A percentile compares a stretch with the other conserved stretches of the same genome.
Conservation (phyloP, 1,140 invertebrate species). For the Zaprionus africanus region DNA sequence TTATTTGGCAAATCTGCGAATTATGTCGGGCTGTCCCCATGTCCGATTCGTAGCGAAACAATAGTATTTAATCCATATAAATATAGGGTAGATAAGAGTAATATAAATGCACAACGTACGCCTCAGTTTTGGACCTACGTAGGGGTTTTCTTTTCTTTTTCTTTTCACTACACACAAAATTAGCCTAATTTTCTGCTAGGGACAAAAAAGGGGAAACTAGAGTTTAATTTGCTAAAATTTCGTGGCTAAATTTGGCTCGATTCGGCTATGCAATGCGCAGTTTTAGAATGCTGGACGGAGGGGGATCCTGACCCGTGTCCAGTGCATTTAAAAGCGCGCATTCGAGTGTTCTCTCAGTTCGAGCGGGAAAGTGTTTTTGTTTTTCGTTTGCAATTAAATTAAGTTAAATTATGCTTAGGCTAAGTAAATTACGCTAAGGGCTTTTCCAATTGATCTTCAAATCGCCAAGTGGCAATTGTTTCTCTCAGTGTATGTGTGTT, state of each 20-base stretch:
- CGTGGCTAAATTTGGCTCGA: conserved; percentile 40
- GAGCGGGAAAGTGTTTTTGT: conserved; percentile 3
- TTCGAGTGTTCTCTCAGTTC: conserved; percentile 39
- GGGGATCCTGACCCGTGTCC: conserved; percentile 19
- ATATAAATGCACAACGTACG: conserved; percentile 74
- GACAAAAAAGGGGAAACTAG: conserved; percentile 9
- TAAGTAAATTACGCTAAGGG: conserved; percentile 44
- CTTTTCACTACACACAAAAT: conserved; percentile 65
- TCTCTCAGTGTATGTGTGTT: background rate
- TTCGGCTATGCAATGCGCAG: conserved; percentile 64
- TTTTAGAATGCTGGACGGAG: conserved; percentile 73
- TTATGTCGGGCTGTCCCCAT: conserved; percentile 3
- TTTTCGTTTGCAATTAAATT: conserved; percentile 48
- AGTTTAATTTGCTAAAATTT: conserved; percentile 32
- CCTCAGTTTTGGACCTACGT: conserved; percentile 62
- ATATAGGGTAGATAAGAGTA: conserved; percentile 67
- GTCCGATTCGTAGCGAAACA: conserved; percentile 43
- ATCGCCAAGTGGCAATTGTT: conserved; percentile 54
- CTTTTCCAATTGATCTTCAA: conserved; percentile 64
- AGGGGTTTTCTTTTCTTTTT: conserved; percentile 1
- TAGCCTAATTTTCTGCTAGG: conserved; percentile 67
- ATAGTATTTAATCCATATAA: conserved; percentile 47
- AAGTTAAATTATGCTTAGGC: conserved; percentile 45
- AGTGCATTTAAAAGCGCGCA: conserved; percentile 77
- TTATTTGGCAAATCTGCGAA: conserved; percentile 72